phyloP scores from a whole-genome alignment of 2,888 invertebrate genomes.

The Melolontha melolontha region DNA sequence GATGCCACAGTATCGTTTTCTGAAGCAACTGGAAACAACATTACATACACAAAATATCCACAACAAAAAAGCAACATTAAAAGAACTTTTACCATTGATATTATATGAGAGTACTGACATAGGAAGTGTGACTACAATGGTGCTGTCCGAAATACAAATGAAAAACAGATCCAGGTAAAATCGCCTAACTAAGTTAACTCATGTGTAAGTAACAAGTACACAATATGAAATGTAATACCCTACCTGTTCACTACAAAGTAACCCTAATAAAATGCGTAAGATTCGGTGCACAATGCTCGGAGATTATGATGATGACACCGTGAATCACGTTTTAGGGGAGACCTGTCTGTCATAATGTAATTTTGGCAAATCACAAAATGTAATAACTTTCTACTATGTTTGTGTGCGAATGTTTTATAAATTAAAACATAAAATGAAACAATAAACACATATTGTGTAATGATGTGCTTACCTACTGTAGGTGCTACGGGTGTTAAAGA shows the following conservation, averaged over 20 bases:
- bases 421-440: constrained; percentile 6
- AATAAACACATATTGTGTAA: constrained; percentile 11
- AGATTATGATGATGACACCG: constrained; percentile 40
- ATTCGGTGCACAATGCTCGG: constrained; percentile 35
- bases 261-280: constrained; percentile 43
- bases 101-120: constrained; percentile 29
- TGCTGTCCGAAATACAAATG: constrained; percentile 26
- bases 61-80: constrained; percentile 1
- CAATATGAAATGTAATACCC: constrained; percentile 49
- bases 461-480: constrained; percentile 66
- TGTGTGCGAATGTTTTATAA: constrained; percentile 7
- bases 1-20: constrained; percentile 72
- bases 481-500: constrained; percentile 69
- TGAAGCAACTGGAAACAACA: constrained; percentile 63
- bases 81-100: constrained; percentile 41
- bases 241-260: constrained; percentile 48
- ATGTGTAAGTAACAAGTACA: constrained; percentile 49
- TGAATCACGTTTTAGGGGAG: constrained; percentile 44
- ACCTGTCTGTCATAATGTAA: constrained; percentile 2
- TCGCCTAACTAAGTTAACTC: constrained; percentile 44
- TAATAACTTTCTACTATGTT: background rate
- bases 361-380: constrained; percentile 9
- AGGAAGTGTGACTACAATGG: constrained; percentile 22
- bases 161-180: constrained; percentile 25
- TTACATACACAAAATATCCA: constrained; percentile 21